Conservation (phyloP, 2,113 vertebrate genomes). For the Daphoenositta chrysoptera region DNA sequence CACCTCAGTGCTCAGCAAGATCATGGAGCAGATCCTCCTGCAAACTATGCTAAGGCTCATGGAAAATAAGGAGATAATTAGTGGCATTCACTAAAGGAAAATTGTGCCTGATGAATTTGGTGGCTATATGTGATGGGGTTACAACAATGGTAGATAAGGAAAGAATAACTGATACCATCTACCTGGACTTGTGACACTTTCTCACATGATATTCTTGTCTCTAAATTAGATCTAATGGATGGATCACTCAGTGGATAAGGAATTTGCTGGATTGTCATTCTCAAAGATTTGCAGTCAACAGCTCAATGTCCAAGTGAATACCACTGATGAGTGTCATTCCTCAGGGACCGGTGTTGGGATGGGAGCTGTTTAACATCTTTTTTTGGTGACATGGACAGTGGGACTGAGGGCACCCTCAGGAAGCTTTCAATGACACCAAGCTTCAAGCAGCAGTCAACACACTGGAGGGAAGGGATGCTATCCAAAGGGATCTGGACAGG, state of each 20-base stretch:
- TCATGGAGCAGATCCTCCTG: neutral
- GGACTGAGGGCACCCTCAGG: neutral
- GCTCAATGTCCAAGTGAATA: neutral
- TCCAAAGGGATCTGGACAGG: neutral
- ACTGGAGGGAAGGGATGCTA: neutral
- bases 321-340: neutral
- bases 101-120: neutral
- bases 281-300: neutral
- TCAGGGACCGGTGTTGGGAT: fast-evolving
- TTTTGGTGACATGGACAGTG: neutral
- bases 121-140: neutral
- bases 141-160: neutral
- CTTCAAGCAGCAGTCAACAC: neutral
- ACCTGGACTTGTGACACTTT: neutral
- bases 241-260: neutral
- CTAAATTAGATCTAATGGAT: neutral
- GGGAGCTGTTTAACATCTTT: neutral
- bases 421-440: neutral
- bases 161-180: neutral
- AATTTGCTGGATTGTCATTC: neutral
- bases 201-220: neutral
- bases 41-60: neutral
- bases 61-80: neutral
- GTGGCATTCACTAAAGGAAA: neutral
- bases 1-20: neutral